These are phyloP conservation scores for Sebastes matsubarae DNA, from an alignment of 2,797 vertebrate species.

Conservation along the genomic window DNA sequence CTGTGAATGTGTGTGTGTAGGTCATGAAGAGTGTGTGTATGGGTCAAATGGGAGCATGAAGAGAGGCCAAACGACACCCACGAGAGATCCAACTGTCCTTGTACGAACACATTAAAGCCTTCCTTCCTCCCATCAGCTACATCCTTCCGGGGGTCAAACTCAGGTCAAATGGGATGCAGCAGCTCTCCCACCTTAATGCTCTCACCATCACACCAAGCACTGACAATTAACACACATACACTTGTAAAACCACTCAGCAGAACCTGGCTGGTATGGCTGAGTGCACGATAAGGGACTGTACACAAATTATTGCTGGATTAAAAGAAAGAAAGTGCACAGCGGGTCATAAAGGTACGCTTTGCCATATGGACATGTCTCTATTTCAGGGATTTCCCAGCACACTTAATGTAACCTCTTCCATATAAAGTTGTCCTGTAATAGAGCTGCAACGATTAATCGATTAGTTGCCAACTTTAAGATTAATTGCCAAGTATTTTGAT, in stretches of 20 bases:
- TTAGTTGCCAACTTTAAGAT: no score
- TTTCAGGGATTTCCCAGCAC: not conserved
- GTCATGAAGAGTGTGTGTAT: conserved; percentile 11
- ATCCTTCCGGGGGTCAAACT: conserved; percentile 62
- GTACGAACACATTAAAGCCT: conserved; percentile 44
- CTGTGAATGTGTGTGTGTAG: conserved; percentile 1
- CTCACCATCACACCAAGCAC: not conserved
- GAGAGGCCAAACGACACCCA: conserved; percentile 34
- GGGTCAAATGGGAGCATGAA: conserved; percentile 28
- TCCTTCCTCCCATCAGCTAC: conserved; percentile 59
- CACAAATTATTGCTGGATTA: not conserved
- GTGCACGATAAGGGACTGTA: not conserved
- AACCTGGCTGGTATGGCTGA: not conserved
- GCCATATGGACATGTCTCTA: not conserved
- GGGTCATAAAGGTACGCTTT: not conserved
- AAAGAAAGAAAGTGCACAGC: not conserved
- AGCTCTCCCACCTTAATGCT: not conserved
- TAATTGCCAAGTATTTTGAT: no score
- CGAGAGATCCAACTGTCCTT: conserved; percentile 39
- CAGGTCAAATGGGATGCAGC: conserved; percentile 51
- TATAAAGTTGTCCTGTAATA: not conserved
- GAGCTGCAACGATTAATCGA: no score
- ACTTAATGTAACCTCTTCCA: not conserved
- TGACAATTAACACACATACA: not conserved
- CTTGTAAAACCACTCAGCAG: not conserved